Evolutionary conservation across 2,113 vertebrate genomes (phyloP), one percentile per base, ranked within the genome.

Genomic region (Psittacula cyanocephala): DNA sequence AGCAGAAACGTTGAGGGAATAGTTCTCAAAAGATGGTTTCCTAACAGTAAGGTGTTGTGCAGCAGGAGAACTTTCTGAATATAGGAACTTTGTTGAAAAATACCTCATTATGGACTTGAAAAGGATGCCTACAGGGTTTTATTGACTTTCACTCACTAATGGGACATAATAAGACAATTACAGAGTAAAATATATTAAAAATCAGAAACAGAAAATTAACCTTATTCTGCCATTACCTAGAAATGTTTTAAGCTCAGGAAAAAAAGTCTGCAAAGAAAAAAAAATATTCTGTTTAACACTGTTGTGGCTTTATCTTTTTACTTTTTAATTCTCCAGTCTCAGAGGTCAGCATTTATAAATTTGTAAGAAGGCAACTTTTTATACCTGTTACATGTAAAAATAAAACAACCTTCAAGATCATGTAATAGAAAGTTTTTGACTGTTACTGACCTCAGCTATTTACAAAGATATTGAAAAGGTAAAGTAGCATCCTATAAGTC

Each of bases 391-490:
- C 25, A 39, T 81, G 31, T 47, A 74, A 85, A 75, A 80, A 68
- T 52, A 5, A 81, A 87, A 62, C 27, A 0, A 39, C 41, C 76
- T 78, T 82, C 47, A 77, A 77, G 25, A 59, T n/a, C 14, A 8
- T n/a, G 9, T 33, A 81, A 47, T 18, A 86, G 25, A 80, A 33
- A 13, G 4, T 22, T 93, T 91, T 91, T 44, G 84, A 39, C 17
- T 59, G 15, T 67, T 89, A 62, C 7, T 22, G 47, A 68, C 55
- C 24, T 67, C 43, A 76, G 4, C 33, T 75, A 16, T 92, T 95
- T 91, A 70, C n/a, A 33, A 64, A 93, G 59, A 57, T 89, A 49
- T n/a, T 80, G 81, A 85, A 96, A 80, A 90, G 49, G 93, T 93
- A 96, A 96, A 96, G 53, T 68, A 50, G 47, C 39, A 74, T 55